Evolutionary conservation across 2,113 vertebrate genomes (phyloP).

Genomic region (Limanda limanda): DNA sequence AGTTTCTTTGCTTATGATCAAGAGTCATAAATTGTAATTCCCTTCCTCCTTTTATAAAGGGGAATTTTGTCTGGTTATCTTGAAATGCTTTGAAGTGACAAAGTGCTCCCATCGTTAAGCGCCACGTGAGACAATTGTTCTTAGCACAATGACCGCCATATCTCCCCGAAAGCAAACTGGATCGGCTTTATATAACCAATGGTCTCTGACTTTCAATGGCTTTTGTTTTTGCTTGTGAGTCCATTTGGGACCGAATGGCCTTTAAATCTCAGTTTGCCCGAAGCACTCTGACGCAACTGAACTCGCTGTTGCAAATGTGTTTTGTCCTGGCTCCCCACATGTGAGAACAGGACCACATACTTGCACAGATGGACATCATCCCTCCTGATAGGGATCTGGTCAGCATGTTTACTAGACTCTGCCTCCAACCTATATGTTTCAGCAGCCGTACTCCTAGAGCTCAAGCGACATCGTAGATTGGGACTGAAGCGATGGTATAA

Average conservation of each 20-base stretch:
- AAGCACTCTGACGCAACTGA: conserved; percentile 40
- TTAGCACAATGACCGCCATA: conserved; percentile 23
- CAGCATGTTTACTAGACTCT: neutral
- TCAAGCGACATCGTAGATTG: neutral
- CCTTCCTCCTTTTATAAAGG: neutral
- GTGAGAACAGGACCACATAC: conserved; percentile 35
- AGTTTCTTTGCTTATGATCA: neutral
- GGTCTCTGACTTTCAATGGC: conserved; percentile 56
- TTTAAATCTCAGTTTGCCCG: conserved; percentile 44
- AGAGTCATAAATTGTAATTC: neutral
- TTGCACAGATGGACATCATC: conserved; percentile 29
- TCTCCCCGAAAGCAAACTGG: neutral
- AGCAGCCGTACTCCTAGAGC: neutral
- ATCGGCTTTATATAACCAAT: conserved; percentile 48
- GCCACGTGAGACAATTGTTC: conserved; percentile 4
- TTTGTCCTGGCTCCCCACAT: conserved; percentile 23
- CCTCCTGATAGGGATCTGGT: conserved; percentile 37
- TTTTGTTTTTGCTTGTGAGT: conserved; percentile 52
- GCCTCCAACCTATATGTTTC: neutral
- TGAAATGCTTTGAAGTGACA: too few species aligned
- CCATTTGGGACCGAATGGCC: conserved; percentile 50
- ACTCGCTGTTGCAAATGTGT: conserved; percentile 18
- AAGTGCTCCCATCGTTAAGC: conserved; percentile 7
- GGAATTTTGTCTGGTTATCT: too few species aligned
- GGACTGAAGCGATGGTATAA: neutral